Base-by-base conservation (phyloP, 2,797 vertebrate species). In the Fratercula arctica region DNA sequence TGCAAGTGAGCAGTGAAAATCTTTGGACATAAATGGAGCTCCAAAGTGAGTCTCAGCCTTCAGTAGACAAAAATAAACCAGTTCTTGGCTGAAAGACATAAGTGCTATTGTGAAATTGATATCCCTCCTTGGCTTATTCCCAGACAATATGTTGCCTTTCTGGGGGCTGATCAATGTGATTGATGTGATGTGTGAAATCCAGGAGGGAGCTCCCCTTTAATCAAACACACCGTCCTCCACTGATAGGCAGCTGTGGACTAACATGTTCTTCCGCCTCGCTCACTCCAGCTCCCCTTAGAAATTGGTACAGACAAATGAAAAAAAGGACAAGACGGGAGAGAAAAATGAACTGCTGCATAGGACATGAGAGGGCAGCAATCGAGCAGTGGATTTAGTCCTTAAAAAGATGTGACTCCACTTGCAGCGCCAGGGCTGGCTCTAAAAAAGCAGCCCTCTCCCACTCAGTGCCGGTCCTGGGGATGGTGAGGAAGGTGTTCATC, bases 141-240 rank as follows among this genome's bases (percentile, higher is more conserved):
- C 98, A 98, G 98, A 98, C 99, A 99, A 98, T 99, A 98, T 98
- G 98, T 98, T 99, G 98, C 98, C 98, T 99, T 99, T 99, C 98
- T 98, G 98, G 98, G 97, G 98, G 98, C 98, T 99, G 98, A 99
- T 99, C 98, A 99, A 98, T 98, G 98, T 99, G 99, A 99, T 99
- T 98, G 98, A 99, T 99, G 98, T 97, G 98, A 97, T 98, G 97
- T 98, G 98, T 97, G 97, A 98, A 98, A 98, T 98, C 97, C 98
- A 98, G 97, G 98, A 97, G 98, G 98, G 98, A 98, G 97, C 98
- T 97, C 97, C 98, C 97, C 98, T 98, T 98, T 99, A 98, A 99
- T 99, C 98, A 99, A 98, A 98, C 97, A 95, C 97, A 98, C 96
- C n/a, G 95, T 98, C 97, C 97, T 98, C 97, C 88, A 97, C 97